phyloP scores from a whole-genome alignment of 2,888 invertebrate genomes.

The Tryphoninae sp. region DNA sequence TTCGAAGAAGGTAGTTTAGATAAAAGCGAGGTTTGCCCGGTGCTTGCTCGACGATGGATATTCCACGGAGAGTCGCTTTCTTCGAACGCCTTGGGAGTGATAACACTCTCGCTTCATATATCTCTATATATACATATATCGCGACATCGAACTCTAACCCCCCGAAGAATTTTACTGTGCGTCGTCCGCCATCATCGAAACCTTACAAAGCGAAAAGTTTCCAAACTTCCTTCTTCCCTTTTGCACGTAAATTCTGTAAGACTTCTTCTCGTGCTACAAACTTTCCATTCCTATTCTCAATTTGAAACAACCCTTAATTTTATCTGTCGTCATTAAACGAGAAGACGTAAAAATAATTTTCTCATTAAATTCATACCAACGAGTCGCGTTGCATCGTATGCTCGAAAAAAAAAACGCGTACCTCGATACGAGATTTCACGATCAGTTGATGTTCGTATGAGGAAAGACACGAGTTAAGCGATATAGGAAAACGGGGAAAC shows the following conservation, averaged over 20 bases:
- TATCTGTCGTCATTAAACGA: no score
- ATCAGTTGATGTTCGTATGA: background rate
- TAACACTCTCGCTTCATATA: conserved; percentile 38
- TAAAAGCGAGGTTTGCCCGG: conserved; percentile 64
- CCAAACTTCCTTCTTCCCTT: conserved; percentile 38
- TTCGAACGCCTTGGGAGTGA: conserved; percentile 68
- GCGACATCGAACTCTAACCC: conserved; percentile 56
- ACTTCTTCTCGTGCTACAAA: no score
- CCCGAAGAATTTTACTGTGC: conserved; percentile 60
- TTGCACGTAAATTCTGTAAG: background rate
- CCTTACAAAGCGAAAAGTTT: conserved; percentile 60
- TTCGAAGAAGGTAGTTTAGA: conserved; percentile 70
- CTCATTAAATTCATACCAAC: background rate
- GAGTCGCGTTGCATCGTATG: background rate
- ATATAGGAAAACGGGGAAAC: conserved; percentile 13
- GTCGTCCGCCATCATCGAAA: conserved; percentile 51
- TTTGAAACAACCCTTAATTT: no score
- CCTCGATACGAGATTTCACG: conserved; percentile 13
- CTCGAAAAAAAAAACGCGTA: no score
- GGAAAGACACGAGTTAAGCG: conserved; percentile 1
- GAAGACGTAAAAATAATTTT: no score
- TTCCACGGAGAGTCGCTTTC: conserved; percentile 66
- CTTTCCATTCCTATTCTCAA: no score
- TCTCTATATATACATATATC: background rate
- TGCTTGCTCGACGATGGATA: conserved; percentile 58